Evolutionary conservation across 2,797 vertebrate species (phyloP).

Genomic region (Falco naumanni): DNA sequence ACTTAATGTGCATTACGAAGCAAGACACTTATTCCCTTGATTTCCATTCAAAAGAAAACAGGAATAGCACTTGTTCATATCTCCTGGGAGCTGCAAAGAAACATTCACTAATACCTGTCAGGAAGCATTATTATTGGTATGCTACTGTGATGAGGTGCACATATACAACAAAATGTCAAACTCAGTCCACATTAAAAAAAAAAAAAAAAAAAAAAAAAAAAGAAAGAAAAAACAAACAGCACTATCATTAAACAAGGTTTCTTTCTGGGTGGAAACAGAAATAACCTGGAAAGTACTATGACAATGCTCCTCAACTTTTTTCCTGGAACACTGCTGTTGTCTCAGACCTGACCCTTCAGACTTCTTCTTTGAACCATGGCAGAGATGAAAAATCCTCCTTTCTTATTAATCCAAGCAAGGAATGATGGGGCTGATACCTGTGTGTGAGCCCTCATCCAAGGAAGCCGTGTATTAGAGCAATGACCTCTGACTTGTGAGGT

Average conservation of each 20-base stretch:
- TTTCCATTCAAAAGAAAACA: neutral
- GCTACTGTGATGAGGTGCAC: neutral
- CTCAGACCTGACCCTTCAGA: neutral
- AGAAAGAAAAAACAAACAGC: too few species aligned
- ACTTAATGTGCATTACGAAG: neutral
- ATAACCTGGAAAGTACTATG: neutral
- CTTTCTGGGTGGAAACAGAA: neutral
- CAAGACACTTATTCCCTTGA: neutral
- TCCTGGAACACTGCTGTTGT: neutral
- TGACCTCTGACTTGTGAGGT: neutral
- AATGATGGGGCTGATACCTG: rapidly evolving
- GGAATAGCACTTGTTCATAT: neutral
- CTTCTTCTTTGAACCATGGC: neutral
- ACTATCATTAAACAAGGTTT: neutral
- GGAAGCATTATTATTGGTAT: neutral
- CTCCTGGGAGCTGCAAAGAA: neutral
- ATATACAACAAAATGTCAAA: neutral
- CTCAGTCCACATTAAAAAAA: neutral
- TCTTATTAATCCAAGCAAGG: neutral
- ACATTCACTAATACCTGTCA: neutral
- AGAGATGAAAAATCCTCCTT: neutral
- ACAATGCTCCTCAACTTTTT: neutral
- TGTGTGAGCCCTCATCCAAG: neutral
- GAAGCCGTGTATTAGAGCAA: neutral
- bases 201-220: too few species aligned